phyloP scores from a whole-genome alignment of 2,113 vertebrate genomes.

The Cheilinus undulatus region DNA sequence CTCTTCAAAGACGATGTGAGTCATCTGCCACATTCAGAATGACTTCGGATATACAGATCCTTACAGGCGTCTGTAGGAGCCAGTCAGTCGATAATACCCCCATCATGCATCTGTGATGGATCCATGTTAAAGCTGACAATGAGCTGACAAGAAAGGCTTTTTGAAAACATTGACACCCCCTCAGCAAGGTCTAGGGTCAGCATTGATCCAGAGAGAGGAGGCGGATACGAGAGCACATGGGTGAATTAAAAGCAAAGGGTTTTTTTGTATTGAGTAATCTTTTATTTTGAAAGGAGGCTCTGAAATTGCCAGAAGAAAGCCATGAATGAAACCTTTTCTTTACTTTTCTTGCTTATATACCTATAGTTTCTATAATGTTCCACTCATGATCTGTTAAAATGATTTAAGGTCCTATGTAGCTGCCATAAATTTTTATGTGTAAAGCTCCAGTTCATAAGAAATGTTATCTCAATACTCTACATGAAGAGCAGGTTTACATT shows the following conservation, averaged over 20 bases:
- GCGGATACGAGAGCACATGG: background rate
- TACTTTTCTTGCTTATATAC: background rate
- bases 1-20: constrained; percentile 24
- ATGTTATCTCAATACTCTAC: too few species aligned
- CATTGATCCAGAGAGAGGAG: constrained; percentile 59
- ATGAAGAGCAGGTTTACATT: too few species aligned
- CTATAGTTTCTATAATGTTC: too few species aligned
- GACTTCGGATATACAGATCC: constrained; percentile 31
- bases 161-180: constrained; percentile 48
- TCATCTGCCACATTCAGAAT: constrained; percentile 33
- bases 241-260: constrained; percentile 15
- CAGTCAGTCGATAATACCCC: constrained; percentile 38
- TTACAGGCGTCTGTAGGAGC: constrained; percentile 19
- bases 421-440: too few species aligned
- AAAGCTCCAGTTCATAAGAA: too few species aligned
- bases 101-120: constrained; percentile 48
- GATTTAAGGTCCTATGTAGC: too few species aligned
- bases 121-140: constrained; percentile 50
- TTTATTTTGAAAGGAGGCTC: background rate
- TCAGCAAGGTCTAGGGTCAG: constrained; percentile 62
- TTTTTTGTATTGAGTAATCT: background rate
- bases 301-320: background rate
- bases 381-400: too few species aligned
- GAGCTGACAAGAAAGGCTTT: constrained; percentile 59
- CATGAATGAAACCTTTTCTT: background rate